Percentiles rank a stretch among this genome's conserved stretches.
Evolutionary conservation across 2,797 vertebrate genomes (phyloP).

Genomic region (Aphelocoma californica): DNA sequence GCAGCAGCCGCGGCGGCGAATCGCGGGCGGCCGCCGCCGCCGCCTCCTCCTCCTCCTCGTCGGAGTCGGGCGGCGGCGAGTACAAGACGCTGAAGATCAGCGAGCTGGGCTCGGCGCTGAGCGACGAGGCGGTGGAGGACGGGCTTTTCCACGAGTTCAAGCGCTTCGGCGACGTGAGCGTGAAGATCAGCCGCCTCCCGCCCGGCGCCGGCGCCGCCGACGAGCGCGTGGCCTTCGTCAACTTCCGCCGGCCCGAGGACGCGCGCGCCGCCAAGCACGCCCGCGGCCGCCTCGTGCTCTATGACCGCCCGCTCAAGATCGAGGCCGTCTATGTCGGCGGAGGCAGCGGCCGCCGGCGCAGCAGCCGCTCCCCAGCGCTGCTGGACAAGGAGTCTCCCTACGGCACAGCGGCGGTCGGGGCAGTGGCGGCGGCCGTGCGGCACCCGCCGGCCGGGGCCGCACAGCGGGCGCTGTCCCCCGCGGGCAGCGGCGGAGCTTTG

Average conservation of each 20-base stretch:
- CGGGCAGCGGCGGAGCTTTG: slow-evolving; percentile 77
- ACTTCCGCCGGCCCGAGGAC: slow-evolving; percentile 94
- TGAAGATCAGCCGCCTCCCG: slow-evolving; percentile 91
- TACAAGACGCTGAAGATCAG: slow-evolving; percentile 98
- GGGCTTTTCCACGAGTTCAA: slow-evolving; percentile 98
- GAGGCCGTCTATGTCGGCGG: slow-evolving; percentile 89
- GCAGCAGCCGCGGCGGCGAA: slow-evolving; percentile 84
- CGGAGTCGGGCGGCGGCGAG: slow-evolving; percentile 74
- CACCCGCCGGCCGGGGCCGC: slow-evolving; percentile 68
- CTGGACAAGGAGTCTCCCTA: slow-evolving; percentile 84
- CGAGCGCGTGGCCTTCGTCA: slow-evolving; percentile 94
- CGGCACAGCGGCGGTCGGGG: slow-evolving; percentile 55
- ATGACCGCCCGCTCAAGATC: slow-evolving; percentile 95
- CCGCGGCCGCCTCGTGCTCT: slow-evolving; percentile 89
- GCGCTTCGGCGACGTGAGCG: slow-evolving; percentile 96
- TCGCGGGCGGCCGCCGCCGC: slow-evolving; percentile 73
- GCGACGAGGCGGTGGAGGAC: slow-evolving; percentile 97
- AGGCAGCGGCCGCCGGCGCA: slow-evolving; percentile 82
- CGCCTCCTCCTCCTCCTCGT: slow-evolving; percentile 52
- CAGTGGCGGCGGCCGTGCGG: slow-evolving; percentile 77
- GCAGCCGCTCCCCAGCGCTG: slow-evolving; percentile 86
- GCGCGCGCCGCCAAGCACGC: slow-evolving; percentile 94
- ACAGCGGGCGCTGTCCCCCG: slow-evolving; percentile 89
- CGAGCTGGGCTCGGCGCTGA: slow-evolving; percentile 92
- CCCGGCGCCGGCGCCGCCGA: slow-evolving; percentile 78